phyloP scores from a whole-genome alignment of 2,797 vertebrate species.

The Eulemur coronatus region DNA sequence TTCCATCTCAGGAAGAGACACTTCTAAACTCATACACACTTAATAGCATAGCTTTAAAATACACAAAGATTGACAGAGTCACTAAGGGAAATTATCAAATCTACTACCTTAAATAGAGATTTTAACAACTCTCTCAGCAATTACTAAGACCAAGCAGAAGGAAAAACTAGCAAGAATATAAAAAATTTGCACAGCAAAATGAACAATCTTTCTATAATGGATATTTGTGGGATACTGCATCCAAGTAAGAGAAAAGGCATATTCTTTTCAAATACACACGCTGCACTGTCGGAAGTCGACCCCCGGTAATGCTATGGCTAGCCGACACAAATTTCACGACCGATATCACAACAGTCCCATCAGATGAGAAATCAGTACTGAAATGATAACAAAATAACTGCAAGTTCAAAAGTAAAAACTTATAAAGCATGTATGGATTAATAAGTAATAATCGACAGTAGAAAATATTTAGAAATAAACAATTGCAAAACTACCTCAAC shows the following conservation, averaged over 20 bases:
- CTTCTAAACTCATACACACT: background rate
- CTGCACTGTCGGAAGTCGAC: background rate
- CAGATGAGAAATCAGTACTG: background rate
- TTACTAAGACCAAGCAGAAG: background rate
- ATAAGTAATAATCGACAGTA: background rate
- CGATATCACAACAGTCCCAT: background rate
- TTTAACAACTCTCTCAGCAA: background rate
- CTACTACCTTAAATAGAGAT: background rate
- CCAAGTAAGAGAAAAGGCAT: background rate
- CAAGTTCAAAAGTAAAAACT: background rate
- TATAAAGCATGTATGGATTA: background rate
- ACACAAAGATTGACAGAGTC: background rate
- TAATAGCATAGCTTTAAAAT: background rate
- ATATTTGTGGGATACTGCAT: background rate
- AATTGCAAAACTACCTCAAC: background rate
- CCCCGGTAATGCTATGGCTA: background rate
- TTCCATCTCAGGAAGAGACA: background rate
- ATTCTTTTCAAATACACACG: background rate
- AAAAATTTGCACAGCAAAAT: background rate
- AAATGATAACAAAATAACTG: background rate
- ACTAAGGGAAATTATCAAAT: background rate
- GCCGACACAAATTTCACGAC: background rate
- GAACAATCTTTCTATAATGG: background rate
- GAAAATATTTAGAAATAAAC: background rate
- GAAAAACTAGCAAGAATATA: background rate